Base-by-base conservation (phyloP, 2,888 invertebrate genomes). In the Tinea trinotella region DNA sequence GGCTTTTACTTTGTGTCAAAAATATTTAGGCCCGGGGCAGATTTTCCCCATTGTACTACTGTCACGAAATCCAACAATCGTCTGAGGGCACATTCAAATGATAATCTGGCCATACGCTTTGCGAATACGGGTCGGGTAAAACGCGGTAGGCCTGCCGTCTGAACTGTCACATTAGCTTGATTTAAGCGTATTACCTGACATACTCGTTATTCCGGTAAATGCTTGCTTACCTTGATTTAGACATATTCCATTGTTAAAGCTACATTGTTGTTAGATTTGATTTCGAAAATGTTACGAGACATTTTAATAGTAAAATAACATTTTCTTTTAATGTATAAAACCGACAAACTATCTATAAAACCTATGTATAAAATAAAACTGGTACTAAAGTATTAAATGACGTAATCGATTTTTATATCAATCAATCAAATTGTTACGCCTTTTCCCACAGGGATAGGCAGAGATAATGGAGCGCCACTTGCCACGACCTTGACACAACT, bases 71-170 rank as follows among this genome's bases (percentile, higher is more conserved):
- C 76, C 72, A 68, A 78, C 81, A 76, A 77, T 77, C 77, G 79
- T 80, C 80, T 77, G 71, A 77, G 77, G 78, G 76, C 71, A 79
- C 74, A 82, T 83, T 81, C 79, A 82, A 79, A 82, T 82, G 78
- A 84, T 82, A 83, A 83, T 83, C 82, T 75, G 68, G 68, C 71
- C 77, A 78, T 78, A 81, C 77, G 80, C 71, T 74, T 73, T 70
- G 74, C 72, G 74, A 77, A 77, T 75, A 53, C 53, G 53, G 36
- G 36, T 36, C 24, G 36, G 36, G 52, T 52, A 52, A 35, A 34
- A 50, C 61, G 66, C 50, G 65, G 66, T 64, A 65, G 70, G 64
- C 36, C 64, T 67, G 65, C 67, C 67, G 70, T 68, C 70, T 67
- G 68, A 74, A 70, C 73, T 66, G 80, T 80, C 78, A 79, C 76